Evolutionary conservation across 2,888 invertebrate genomes (phyloP).

Genomic region (Brachyopa scutellaris): DNA sequence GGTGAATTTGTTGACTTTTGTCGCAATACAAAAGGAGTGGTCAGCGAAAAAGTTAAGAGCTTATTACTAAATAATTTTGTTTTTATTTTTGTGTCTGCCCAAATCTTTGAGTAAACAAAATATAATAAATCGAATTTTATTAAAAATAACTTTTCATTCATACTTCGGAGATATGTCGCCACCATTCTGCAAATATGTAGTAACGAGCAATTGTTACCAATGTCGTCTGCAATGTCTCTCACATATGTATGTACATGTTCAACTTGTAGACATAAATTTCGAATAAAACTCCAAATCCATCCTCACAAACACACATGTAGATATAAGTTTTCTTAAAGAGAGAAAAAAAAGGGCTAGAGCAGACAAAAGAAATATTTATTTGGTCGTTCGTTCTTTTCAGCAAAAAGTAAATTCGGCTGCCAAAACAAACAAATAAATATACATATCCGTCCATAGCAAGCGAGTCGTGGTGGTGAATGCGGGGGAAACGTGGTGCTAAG

Average conservation of each 20-base stretch:
- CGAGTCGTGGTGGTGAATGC: too few relatives aligned
- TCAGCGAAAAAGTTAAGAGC: too few relatives aligned
- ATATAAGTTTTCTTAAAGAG: neutral
- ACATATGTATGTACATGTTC: constrained; percentile 22
- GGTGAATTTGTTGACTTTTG: too few relatives aligned
- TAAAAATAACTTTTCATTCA: constrained; percentile 63
- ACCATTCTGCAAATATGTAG: constrained; percentile 27
- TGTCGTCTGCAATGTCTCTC: constrained; percentile 20
- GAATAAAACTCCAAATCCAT: constrained; percentile 58
- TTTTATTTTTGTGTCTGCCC: too few relatives aligned
- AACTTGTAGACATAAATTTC: constrained; percentile 55
- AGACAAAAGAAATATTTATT: constrained; percentile 57
- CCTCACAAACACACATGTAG: constrained; percentile 27
- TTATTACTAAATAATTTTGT: too few relatives aligned
- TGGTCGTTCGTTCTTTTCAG: constrained; percentile 43
- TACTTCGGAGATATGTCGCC: constrained; percentile 49
- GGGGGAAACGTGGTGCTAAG: constrained; percentile 48
- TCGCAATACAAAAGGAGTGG: too few relatives aligned
- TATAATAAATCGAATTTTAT: constrained; percentile 54
- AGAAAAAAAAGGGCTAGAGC: neutral
- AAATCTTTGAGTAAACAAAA: neutral
- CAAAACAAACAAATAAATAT: constrained; percentile 63
- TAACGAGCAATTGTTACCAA: constrained; percentile 25
- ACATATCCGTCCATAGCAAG: neutral
- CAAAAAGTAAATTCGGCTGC: constrained; percentile 53